Base-by-base conservation (phyloP, 2,888 invertebrate species). In the Adelphocoris suturalis region DNA sequence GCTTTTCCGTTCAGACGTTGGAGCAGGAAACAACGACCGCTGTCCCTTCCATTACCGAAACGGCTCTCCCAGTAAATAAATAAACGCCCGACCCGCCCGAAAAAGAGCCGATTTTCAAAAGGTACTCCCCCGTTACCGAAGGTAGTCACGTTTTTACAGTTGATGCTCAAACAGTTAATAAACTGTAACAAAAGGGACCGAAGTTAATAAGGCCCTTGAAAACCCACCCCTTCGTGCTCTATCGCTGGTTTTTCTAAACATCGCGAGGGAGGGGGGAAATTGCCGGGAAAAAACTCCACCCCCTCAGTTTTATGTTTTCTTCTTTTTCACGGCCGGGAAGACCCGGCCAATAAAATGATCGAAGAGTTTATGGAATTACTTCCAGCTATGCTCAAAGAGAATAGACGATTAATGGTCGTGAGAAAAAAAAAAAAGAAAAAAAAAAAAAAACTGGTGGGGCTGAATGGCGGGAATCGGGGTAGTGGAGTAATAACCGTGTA, bases 341-440 rank as follows among this genome's bases (percentile, higher is more conserved):
- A 52, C n/a, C 46, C 37, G 46, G 14, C 85, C 85, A 85, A 55
- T 85, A 85, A 85, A 85, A 57, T 85, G 85, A 85, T 85, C 57
- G 85, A 61, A 52, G 85, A 57, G n/a, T 85, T 85, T 57, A 85
- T 85, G 85, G 57, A 85, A 85, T 85, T 85, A 57, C 85, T 85
- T 48, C 55, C 85, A 85, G 85, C 61, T 57, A 23, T 28, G 61
- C 61, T 85, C 85, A 85, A 85, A 85, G 61, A 57, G 85, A 85
- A 85, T 85, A 4, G 85, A 37, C 85, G 55, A 85, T 85, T 85
- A 85, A 85, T 57, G 85, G 57, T 61, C 4, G 28, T 16, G 84
- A 14, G 11, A 1, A 55, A 23, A 52, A 48, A 5, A 11, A 7
- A 14, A 46, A n/a, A 14, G 11, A 1, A 55, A 23, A 52, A 48